These are phyloP conservation scores for Agrenia bidenticulata DNA, from an alignment of 2,888 invertebrate species.

Conservation along the genomic window DNA sequence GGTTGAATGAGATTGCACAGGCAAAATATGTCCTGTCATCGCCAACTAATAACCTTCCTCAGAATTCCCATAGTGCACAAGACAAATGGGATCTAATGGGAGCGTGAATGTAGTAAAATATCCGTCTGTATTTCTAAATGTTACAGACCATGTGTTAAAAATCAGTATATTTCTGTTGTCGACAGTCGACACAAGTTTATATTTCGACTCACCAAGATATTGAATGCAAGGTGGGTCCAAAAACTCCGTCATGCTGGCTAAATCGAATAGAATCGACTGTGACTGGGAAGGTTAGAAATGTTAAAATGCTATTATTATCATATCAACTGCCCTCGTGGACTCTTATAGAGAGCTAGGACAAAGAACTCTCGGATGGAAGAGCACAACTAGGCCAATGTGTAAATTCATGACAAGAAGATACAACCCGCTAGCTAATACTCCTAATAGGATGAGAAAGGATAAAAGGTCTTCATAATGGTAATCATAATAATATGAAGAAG, in stretches of 20 bases:
- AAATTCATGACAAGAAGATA: not conserved
- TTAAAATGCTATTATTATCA: not conserved
- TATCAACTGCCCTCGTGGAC: no score
- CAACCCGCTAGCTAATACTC: conserved; percentile 4
- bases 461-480: not conserved
- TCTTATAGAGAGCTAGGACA: not conserved
- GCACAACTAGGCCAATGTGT: conserved; percentile 5
- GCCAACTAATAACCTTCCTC: conserved; percentile 20
- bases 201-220: not conserved
- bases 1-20: not conserved
- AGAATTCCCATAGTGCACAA: conserved; percentile 12
- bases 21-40: conserved; percentile 36
- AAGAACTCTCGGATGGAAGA: not conserved
- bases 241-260: conserved; percentile 29
- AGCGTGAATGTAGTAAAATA: conserved; percentile 8
- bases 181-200: not conserved
- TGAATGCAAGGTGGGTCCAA: conserved; percentile 1
- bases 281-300: conserved; percentile 21
- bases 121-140: conserved; percentile 3
- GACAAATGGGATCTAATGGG: conserved; percentile 1
- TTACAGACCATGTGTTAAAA: not conserved
- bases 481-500: conserved; percentile 22
- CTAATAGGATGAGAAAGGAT: not conserved
- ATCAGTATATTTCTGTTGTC: no score
- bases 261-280: conserved; percentile 34